Evolutionary conservation across 2,797 vertebrate species (phyloP), one percentile per base, ranked within the genome.

Genomic region (Alexandromys oeconomus): DNA sequence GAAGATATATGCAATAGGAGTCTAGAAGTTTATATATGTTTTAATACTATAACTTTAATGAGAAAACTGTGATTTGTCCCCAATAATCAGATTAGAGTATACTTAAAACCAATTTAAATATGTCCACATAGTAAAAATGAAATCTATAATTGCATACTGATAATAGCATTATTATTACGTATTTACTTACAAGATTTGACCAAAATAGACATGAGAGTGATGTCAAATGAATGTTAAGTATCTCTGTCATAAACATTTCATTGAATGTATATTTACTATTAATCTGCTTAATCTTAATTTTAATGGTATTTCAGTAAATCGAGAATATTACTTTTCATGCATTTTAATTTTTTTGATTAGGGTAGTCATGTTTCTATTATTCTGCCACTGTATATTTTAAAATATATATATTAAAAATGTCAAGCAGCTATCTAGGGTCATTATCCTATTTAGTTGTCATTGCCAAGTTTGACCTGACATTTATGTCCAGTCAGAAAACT

Each of bases 211-310:
- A 67, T 10, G n/a, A 13, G n/a, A 63, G 43, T 10, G 37, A 74
- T 6, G 14, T 21, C 25, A 48, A 13, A 43, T 77, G 13, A 77
- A 74, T 17, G 1, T n/a, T 37, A 79, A 91, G 19, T 15, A 29
- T 61, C 3, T 61, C 2, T 19, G 6, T 5, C 2, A 23, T 65
- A 2, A 91, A 4, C 80, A 69, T 11, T 9, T 91, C 4, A 77
- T 8, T 31, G 40, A 84, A 90, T 9, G 9, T 13, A 31, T 15
- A 51, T 63, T 71, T 46, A 80, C 5, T 29, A 77, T 54, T 90
- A 31, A 81, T 92, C 25, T 79, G 84, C 23, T 13, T 77, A n/a
- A 93, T 78, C 43, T 95, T 73, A 81, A 85, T n/a, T 43, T 91
- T 89, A 37, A 10, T 34, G 8, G 4, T 6, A 31, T 73, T 25